phyloP scores from a whole-genome alignment of 2,797 vertebrate species.

The Chelonia mydas region DNA sequence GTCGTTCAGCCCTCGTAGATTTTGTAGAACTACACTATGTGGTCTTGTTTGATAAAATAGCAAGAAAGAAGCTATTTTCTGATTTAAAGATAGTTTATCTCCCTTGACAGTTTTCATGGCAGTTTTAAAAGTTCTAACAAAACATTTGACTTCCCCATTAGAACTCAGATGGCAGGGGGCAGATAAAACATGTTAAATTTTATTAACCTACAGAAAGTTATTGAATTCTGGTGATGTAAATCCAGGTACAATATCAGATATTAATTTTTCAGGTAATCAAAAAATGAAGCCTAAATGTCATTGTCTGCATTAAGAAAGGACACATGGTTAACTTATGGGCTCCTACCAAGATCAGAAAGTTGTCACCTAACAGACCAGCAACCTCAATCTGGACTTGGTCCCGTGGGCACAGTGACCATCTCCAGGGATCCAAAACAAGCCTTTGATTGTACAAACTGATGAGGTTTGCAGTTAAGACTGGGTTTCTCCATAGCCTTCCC shows the following conservation, averaged over 20 bases:
- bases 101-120: constrained; percentile 33
- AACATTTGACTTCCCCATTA: constrained; percentile 24
- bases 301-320: not conserved
- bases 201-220: constrained; percentile 25
- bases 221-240: constrained; percentile 28
- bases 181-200: constrained; percentile 29
- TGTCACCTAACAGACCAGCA: not conserved
- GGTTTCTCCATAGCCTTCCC: not conserved
- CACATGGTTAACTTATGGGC: not conserved
- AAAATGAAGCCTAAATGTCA: not conserved
- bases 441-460: not conserved
- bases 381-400: not conserved
- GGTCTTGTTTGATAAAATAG: constrained; percentile 45
- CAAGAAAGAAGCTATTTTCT: constrained; percentile 60
- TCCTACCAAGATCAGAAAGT: not conserved
- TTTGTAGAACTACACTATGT: not conserved
- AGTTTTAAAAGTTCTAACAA: constrained; percentile 58
- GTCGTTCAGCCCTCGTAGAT: constrained; percentile 6
- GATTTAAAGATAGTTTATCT: constrained; percentile 54
- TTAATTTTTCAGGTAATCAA: not conserved
- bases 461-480: not conserved
- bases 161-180: not conserved
- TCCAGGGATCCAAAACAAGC: not conserved
- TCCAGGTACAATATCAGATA: not conserved
- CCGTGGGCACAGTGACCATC: not conserved